A percentile compares a stretch with the other conserved stretches of the same genome.
Conservation (phyloP, 2,888 invertebrate genomes). For the Watsonalla cultraria region DNA sequence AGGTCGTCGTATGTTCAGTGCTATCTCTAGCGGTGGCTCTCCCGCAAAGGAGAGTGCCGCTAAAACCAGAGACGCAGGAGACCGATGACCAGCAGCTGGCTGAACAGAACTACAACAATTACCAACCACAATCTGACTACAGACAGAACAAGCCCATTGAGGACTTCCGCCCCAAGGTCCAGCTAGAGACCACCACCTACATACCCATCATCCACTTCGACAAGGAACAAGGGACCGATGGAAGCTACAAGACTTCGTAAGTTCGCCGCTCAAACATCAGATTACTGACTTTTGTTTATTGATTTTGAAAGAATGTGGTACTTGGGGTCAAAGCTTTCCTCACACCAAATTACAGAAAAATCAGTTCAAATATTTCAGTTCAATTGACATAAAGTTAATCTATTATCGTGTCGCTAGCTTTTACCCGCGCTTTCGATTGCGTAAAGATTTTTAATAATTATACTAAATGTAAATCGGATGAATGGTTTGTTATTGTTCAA, state of each 20-base stretch:
- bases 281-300: neutral
- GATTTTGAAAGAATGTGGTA: too few species aligned
- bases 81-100: slow-evolving; percentile 53
- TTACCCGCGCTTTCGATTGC: too few species aligned
- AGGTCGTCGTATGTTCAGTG: slow-evolving; percentile 57
- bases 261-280: slow-evolving; percentile 18
- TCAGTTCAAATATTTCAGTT: too few species aligned
- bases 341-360: too few species aligned
- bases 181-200: slow-evolving; percentile 82
- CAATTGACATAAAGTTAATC: too few species aligned
- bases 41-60: slow-evolving; percentile 62
- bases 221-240: slow-evolving; percentile 90
- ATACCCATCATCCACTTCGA: slow-evolving; percentile 90
- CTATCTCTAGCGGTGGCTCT: slow-evolving; percentile 62
- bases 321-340: too few species aligned
- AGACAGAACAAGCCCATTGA: slow-evolving; percentile 53
- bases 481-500: too few species aligned
- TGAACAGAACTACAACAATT: slow-evolving; percentile 63
- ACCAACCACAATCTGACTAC: slow-evolving; percentile 49
- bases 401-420: too few species aligned
- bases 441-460: too few species aligned
- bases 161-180: slow-evolving; percentile 67
- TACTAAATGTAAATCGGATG: too few species aligned
- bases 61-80: slow-evolving; percentile 44
- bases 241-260: slow-evolving; percentile 89